Percentiles rank a stretch among this genome's conserved stretches.
Conservation (phyloP, 2,888 invertebrate species). For the Trimorus sp. region DNA sequence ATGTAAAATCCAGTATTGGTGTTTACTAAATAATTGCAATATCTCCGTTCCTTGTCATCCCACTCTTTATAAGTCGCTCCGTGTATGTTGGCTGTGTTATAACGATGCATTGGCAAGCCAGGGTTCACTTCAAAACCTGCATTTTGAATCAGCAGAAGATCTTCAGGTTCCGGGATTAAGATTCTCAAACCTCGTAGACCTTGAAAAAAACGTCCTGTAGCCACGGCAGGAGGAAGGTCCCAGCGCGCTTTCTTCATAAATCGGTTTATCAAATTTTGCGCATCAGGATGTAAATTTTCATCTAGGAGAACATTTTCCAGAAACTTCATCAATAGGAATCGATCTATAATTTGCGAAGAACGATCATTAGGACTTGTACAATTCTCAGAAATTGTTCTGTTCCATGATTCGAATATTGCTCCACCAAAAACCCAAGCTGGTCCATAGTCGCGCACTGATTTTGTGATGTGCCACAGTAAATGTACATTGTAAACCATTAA, state of each 20-base stretch:
- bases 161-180: neutral
- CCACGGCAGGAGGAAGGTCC: constrained; percentile 10
- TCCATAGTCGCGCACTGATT: constrained; percentile 34
- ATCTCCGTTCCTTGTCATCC: constrained; percentile 11
- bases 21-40: constrained; percentile 4
- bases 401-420: constrained; percentile 23
- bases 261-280: neutral
- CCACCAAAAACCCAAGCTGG: constrained; percentile 36
- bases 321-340: constrained; percentile 1
- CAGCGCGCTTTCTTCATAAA: constrained; percentile 5
- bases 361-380: constrained; percentile 26
- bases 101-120: neutral
- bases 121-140: constrained; percentile 1
- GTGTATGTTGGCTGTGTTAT: constrained; percentile 13
- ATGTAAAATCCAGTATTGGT: constrained; percentile 4
- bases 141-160: neutral
- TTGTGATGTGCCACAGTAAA: constrained; percentile 24
- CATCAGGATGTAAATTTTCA: constrained; percentile 3
- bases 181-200: neutral
- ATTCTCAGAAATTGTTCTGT: constrained; percentile 5
- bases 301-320: constrained; percentile 7
- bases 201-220: constrained; percentile 20
- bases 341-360: constrained; percentile 13
- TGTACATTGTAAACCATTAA: constrained; percentile 37
- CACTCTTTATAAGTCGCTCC: constrained; percentile 16